Percentiles rank a stretch among this genome's conserved stretches.
phyloP scores from a whole-genome alignment of 1,140 invertebrate genomes.

The Cheumatopsyche charites region DNA sequence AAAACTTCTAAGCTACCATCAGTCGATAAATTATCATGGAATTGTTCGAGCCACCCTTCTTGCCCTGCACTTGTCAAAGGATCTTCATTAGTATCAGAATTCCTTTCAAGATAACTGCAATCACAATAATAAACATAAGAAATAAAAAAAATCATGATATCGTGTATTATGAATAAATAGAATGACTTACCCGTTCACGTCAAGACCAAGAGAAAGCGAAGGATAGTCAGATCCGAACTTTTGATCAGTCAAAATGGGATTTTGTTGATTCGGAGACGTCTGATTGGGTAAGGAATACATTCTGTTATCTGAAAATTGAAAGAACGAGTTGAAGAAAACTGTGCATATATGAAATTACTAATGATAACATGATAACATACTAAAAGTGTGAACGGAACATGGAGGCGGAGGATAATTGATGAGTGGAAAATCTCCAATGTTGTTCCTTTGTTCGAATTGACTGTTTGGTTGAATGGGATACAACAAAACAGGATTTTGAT shows the following conservation, averaged over 20 bases:
- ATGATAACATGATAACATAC: constrained; percentile 1
- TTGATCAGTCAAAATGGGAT: constrained; percentile 20
- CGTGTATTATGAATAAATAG: neutral
- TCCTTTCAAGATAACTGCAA: neutral
- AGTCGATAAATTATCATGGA: neutral
- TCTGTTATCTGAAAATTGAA: constrained; percentile 14
- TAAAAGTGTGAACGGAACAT: neutral
- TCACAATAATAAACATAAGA: neutral
- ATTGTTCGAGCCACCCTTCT: neutral
- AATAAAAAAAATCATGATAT: neutral
- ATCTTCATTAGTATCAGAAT: neutral
- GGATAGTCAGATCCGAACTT: constrained; percentile 18
- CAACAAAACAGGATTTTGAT: neutral
- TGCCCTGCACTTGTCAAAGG: neutral
- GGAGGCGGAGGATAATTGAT: constrained; percentile 11
- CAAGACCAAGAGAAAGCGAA: constrained; percentile 4
- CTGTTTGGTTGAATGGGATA: constrained; percentile 14
- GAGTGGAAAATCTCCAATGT: constrained; percentile 19
- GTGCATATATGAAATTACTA: no score
- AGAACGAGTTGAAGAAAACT: no score
- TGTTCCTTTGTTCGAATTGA: constrained; percentile 19
- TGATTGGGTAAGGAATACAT: neutral
- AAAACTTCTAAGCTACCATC: neutral
- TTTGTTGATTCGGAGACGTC: constrained; percentile 20
- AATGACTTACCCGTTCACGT: constrained; percentile 29